phyloP scores from a whole-genome alignment of 2,113 vertebrate species.

The Prunella himalayana region DNA sequence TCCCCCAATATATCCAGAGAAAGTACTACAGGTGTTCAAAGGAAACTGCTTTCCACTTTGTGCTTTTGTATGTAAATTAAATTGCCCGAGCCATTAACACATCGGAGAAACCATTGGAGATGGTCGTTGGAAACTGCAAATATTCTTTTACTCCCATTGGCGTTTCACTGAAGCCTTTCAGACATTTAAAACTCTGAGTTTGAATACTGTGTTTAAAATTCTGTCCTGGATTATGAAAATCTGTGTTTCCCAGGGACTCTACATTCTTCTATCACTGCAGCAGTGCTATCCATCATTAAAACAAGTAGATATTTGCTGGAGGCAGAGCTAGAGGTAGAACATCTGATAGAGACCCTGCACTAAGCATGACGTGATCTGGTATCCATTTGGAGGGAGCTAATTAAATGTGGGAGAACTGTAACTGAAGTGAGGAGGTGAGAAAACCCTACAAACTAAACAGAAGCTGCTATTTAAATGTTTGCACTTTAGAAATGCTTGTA shows the following conservation, averaged over 20 bases:
- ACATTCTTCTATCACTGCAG: not conserved
- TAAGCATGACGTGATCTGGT: not conserved
- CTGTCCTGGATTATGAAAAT: not conserved
- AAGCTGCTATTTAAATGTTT: not conserved
- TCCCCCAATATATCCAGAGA: not conserved
- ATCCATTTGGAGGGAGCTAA: not conserved
- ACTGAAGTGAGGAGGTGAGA: not conserved
- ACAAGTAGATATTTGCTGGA: not conserved
- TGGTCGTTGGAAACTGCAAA: not conserved
- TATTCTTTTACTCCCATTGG: not conserved
- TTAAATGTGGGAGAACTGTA: not conserved
- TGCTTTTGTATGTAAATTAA: conserved; percentile 1
- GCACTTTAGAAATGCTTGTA: not conserved
- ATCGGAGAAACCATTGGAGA: not conserved
- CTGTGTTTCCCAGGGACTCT: not conserved
- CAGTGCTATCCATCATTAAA: not conserved
- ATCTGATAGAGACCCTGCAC: not conserved
- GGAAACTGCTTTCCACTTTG: not conserved
- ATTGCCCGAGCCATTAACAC: not conserved
- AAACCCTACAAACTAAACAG: not conserved
- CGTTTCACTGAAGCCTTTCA: not conserved
- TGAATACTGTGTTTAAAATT: not conserved
- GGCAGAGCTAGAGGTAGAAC: not conserved
- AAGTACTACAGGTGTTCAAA: not conserved
- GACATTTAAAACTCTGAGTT: not conserved